A percentile compares a stretch with the other conserved stretches of the same genome.
Conservation (phyloP, 2,797 vertebrate species). For the Euthynnus affinis region DNA sequence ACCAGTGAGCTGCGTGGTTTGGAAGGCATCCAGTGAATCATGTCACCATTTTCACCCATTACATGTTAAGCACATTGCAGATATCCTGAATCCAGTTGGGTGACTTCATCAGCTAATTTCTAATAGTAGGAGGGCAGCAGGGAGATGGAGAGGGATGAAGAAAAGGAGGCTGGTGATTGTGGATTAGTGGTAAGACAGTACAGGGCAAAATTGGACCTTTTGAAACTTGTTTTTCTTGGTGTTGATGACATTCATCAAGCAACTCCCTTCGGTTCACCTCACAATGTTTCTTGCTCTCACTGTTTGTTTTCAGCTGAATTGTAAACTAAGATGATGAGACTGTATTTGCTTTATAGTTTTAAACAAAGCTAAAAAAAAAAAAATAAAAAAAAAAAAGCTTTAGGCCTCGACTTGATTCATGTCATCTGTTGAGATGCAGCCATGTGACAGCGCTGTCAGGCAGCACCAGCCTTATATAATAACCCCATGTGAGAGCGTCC, state of each 20-base stretch:
- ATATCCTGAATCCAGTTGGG: slow-evolving; percentile 62
- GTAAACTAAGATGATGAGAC: slow-evolving; percentile 34
- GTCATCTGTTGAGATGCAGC: slow-evolving; percentile 52
- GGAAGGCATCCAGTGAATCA: slow-evolving; percentile 38
- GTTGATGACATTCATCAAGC: too few relatives aligned
- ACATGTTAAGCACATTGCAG: slow-evolving; percentile 61
- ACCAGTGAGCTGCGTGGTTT: slow-evolving; percentile 28
- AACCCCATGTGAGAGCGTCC: slow-evolving; percentile 36
- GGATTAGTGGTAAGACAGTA: slow-evolving; percentile 35
- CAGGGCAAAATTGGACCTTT: too few relatives aligned
- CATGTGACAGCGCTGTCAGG: slow-evolving; percentile 58
- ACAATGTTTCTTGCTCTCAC: too few relatives aligned
- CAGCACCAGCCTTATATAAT: slow-evolving; percentile 48
- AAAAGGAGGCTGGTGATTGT: slow-evolving; percentile 33
- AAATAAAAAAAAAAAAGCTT: slow-evolving; percentile 15
- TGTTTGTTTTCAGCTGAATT: neutral
- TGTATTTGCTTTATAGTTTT: slow-evolving; percentile 27
- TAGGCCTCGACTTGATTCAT: slow-evolving; percentile 46
- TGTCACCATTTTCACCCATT: slow-evolving; percentile 49
- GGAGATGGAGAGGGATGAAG: slow-evolving; percentile 32
- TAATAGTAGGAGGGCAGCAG: slow-evolving; percentile 50
- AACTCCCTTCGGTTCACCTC: too few relatives aligned
- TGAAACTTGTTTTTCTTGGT: too few relatives aligned
- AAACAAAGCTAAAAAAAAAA: slow-evolving; percentile 41
- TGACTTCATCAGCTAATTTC: slow-evolving; percentile 70